phyloP scores from a whole-genome alignment of 2,113 vertebrate species.

The Aspidoscelis tigris region DNA sequence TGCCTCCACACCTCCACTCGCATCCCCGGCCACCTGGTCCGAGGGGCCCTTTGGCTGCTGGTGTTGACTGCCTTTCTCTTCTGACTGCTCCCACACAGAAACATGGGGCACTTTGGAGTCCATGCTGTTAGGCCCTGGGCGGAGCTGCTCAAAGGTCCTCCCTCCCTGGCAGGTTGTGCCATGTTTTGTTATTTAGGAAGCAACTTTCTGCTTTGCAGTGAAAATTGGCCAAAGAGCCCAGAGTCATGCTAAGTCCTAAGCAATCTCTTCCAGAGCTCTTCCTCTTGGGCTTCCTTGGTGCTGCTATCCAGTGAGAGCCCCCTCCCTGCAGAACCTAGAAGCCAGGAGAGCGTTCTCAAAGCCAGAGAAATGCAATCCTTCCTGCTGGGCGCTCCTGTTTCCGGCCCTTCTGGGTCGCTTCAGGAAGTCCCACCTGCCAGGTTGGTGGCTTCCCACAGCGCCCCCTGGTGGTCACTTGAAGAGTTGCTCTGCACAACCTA shows the following conservation, averaged over 20 bases:
- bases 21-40: no score
- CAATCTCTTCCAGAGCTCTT: neutral
- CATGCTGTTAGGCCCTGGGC: neutral
- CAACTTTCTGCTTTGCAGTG: neutral
- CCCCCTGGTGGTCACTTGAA: neutral
- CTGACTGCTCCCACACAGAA: no score
- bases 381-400: neutral
- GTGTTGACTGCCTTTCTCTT: no score
- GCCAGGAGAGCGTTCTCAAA: no score
- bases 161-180: no score
- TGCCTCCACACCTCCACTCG: neutral
- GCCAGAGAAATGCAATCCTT: no score
- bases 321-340: neutral
- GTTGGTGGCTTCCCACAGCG: neutral
- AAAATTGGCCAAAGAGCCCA: neutral
- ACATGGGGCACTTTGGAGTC: neutral
- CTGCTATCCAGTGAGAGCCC: neutral
- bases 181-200: neutral
- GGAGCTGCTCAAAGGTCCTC: neutral
- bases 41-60: no score
- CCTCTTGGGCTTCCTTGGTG: neutral
- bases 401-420: no score
- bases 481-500: neutral
- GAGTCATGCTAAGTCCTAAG: no score
- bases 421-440: neutral